Percentiles rank a stretch among this genome's conserved stretches.
phyloP scores from a whole-genome alignment of 2,888 invertebrate species.

The Odiellus spinosus region DNA sequence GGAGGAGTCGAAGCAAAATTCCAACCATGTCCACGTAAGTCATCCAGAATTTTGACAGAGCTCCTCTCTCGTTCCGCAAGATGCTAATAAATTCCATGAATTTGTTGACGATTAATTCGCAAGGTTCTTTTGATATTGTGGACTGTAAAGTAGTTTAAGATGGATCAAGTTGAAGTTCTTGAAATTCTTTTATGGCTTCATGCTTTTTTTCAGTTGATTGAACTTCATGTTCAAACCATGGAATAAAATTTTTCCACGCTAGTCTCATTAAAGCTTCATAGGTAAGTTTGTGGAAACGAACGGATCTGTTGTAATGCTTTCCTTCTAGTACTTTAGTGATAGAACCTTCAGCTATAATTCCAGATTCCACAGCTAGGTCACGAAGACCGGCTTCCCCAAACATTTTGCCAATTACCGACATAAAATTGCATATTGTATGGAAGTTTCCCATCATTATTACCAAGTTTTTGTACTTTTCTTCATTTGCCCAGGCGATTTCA shows the following conservation, averaged over 20 bases:
- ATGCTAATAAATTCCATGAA: too few species aligned
- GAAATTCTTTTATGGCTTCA: too few species aligned
- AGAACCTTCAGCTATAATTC: conserved; percentile 18
- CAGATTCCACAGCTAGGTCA: conserved; percentile 16
- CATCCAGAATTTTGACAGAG: not conserved
- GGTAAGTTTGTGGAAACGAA: conserved; percentile 13
- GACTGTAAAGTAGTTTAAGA: too few species aligned
- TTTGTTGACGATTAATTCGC: too few species aligned
- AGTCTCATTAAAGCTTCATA: conserved; percentile 16
- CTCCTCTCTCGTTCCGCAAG: too few species aligned
- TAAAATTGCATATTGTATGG: conserved; percentile 18
- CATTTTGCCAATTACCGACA: conserved; percentile 18
- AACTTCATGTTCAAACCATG: not conserved
- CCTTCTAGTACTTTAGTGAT: conserved; percentile 14
- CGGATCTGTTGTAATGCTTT: not conserved
- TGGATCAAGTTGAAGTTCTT: too few species aligned
- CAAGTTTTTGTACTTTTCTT: conserved; percentile 8
- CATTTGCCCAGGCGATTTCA: conserved; percentile 18
- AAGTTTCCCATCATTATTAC: conserved; percentile 17
- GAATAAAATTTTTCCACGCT: not conserved
- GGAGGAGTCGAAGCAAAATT: not conserved
- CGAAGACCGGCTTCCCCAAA: conserved; percentile 18
- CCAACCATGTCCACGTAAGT: not conserved
- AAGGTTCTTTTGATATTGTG: too few species aligned
- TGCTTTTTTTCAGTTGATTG: too few species aligned